phyloP scores from a whole-genome alignment of 2,888 invertebrate species.

The Zygothrica quintamaculata region DNA sequence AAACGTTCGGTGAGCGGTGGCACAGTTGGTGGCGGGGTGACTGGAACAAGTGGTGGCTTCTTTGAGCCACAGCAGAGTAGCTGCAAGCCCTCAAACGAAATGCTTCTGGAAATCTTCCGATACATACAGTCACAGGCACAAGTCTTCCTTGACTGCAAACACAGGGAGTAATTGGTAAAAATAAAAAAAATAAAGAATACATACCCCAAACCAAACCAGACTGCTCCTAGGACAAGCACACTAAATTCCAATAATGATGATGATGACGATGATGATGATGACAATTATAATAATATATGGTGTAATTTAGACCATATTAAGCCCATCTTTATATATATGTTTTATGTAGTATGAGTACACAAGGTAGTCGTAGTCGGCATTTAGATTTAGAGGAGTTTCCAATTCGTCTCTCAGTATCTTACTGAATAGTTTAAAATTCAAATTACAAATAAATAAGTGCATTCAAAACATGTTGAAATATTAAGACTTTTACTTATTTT shows the following conservation, averaged over 20 bases:
- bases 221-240: too few relatives aligned
- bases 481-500: too few relatives aligned
- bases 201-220: too few relatives aligned
- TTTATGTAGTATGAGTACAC: constrained; percentile 60
- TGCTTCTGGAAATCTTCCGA: constrained; percentile 83
- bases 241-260: too few relatives aligned
- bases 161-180: constrained; percentile 82
- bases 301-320: constrained; percentile 16
- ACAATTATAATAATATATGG: constrained; percentile 5
- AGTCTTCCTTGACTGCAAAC: constrained; percentile 81
- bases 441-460: constrained; percentile 67
- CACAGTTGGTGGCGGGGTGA: constrained; percentile 39
- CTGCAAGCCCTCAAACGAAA: constrained; percentile 82
- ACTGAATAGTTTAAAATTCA: constrained; percentile 34
- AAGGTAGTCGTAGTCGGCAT: constrained; percentile 83
- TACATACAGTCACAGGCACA: constrained; percentile 82
- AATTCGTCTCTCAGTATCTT: constrained; percentile 45
- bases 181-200: too few relatives aligned
- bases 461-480: constrained; percentile 30
- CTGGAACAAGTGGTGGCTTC: constrained; percentile 55
- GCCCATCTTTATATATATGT: constrained; percentile 14
- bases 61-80: constrained; percentile 76
- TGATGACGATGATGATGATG: not conserved
- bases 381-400: constrained; percentile 74
- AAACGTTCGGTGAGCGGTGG: constrained; percentile 74